A percentile compares a stretch with the other conserved stretches of the same genome.
These are phyloP conservation scores for Argyresthia albistria DNA, from an alignment of 2,888 invertebrate genomes.

Conservation along the genomic window DNA sequence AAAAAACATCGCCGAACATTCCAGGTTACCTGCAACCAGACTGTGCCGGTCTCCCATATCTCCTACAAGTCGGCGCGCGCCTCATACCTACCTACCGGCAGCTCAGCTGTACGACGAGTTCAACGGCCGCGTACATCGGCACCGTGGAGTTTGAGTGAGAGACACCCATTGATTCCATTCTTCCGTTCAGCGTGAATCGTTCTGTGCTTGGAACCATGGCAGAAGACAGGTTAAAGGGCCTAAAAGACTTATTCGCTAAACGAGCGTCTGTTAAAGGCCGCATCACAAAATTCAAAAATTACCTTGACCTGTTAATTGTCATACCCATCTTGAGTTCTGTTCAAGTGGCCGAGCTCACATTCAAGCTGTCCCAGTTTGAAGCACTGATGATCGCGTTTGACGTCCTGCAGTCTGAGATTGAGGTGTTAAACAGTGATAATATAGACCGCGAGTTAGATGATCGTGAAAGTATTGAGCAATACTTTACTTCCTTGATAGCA, in stretches of 20 bases:
- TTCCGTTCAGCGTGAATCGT: not conserved
- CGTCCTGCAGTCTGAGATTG: too few relatives aligned
- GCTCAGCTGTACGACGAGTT: constrained; percentile 3
- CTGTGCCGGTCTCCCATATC: not conserved
- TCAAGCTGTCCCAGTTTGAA: not conserved
- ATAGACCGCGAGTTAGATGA: too few relatives aligned
- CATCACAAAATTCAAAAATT: not conserved
- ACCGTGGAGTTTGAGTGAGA: not conserved
- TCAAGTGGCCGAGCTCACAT: not conserved
- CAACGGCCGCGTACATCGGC: not conserved
- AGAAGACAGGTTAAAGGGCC: not conserved
- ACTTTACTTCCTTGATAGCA: too few relatives aligned
- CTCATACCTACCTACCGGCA: not conserved
- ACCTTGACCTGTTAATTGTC: not conserved
- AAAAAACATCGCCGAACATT: too few relatives aligned
- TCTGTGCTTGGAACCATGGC: not conserved
- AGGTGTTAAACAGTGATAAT: too few relatives aligned
- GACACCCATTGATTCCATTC: not conserved
- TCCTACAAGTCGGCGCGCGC: not conserved
- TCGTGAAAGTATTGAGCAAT: too few relatives aligned
- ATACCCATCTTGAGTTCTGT: not conserved
- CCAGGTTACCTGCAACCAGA: not conserved
- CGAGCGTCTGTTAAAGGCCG: not conserved
- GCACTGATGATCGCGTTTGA: constrained; percentile 11
- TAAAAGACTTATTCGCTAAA: not conserved